Evolutionary conservation across 1,140 invertebrate genomes (phyloP), one percentile per base, ranked within the genome.

Genomic region (Dryas iulia): DNA sequence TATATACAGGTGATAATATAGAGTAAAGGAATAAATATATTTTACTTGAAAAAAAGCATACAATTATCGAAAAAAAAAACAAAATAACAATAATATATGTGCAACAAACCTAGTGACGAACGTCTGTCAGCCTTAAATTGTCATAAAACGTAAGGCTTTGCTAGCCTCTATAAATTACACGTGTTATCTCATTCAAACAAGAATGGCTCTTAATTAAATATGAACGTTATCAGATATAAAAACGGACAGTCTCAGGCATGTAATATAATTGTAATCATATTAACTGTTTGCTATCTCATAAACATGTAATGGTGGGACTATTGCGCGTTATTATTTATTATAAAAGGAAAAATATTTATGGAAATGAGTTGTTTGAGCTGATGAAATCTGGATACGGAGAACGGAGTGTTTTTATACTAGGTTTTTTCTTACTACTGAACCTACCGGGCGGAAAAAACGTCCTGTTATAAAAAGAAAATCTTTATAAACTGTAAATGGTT

Each of bases 141-240:
- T 86, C 80, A 82, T 86, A 89, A 81, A 87, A 76, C 75, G 77
- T 76, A 77, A 82, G 80, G 76, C 78, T 86, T 82, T 85, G 73
- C 84, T 86, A 78, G 76, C 83, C 81, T 84, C 78, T 83, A 87
- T 87, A 89, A 87, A 89, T 87, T 82, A 86, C 73, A 47, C 18
- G 47, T 72, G 67, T 83, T 88, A 90, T 89, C 85, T 76, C 52
- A 28, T 59, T 64, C 81, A 87, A 84, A 89, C 83, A 82, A 59
- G 77, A 77, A 79, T 79, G 72, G 66, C 70, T 79, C 62, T 76
- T 79, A 81, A 87, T 82, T 82, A 88, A 87, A 90, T 87, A 87
- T 76, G 23, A 64, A 66, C 69, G 78, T 86, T 89, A 89, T 89
- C 87, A 77, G 63, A 52, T 57, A 47, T 68, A 63, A 59, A 57